These are phyloP conservation scores for Pipistrellus kuhlii DNA, from an alignment of 2,797 vertebrate genomes.

Conservation along the genomic window DNA sequence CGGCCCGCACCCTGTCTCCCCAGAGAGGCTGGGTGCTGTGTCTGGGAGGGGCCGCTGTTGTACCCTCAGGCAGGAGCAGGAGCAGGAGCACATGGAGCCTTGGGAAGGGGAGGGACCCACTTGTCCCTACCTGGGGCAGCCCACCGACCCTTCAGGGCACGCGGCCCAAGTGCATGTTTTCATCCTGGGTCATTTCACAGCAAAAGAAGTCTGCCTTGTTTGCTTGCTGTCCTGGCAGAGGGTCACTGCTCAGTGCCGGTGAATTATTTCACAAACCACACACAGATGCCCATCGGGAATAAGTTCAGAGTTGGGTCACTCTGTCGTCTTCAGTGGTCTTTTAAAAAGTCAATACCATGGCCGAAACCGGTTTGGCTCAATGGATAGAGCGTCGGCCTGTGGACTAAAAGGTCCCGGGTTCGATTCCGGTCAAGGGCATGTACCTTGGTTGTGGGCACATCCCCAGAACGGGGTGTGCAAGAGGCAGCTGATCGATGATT, in stretches of 20 bases:
- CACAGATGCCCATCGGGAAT: fast-evolving
- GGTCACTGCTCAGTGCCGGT: neutral
- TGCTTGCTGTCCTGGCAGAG: neutral
- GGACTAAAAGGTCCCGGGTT: too few relatives aligned
- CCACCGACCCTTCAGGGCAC: too few relatives aligned
- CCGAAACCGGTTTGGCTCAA: too few relatives aligned
- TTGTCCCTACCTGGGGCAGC: neutral
- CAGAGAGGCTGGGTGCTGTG: neutral
- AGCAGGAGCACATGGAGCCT: neutral
- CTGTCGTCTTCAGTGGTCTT: neutral
- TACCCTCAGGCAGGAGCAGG: neutral
- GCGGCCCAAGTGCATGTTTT: neutral
- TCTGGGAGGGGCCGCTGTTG: neutral
- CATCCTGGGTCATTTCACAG: neutral
- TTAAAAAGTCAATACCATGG: neutral
- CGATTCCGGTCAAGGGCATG: too few relatives aligned
- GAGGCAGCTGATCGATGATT: too few relatives aligned
- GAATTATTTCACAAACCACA: neutral
- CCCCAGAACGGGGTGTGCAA: too few relatives aligned
- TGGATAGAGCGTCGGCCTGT: too few relatives aligned
- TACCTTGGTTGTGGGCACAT: too few relatives aligned
- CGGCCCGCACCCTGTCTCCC: neutral
- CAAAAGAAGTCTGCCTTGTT: neutral
- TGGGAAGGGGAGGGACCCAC: neutral
- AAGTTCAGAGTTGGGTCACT: fast-evolving